Conservation (phyloP, 64 coral and sea anemone species). For the Montipora capricornis region DNA sequence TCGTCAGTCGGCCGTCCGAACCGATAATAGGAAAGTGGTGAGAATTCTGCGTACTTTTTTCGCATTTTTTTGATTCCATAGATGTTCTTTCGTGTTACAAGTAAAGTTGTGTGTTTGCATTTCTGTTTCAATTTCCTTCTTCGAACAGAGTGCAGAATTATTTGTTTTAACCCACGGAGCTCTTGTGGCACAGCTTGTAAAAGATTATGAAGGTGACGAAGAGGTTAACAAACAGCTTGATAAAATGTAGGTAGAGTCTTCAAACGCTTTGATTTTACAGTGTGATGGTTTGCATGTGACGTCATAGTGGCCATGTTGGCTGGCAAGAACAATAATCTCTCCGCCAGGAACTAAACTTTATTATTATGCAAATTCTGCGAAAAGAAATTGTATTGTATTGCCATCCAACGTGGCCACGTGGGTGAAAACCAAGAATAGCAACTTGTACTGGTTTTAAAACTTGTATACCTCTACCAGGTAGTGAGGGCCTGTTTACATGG, state of each 20-base stretch:
- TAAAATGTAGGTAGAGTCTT: conserved; percentile 79
- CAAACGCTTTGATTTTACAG: too few relatives aligned
- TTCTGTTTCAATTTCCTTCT: neutral
- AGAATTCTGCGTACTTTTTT: conserved; percentile 9
- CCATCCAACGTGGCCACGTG: too few relatives aligned
- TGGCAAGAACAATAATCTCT: too few relatives aligned
- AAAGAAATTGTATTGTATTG: too few relatives aligned
- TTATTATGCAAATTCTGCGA: too few relatives aligned
- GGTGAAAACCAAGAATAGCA: too few relatives aligned
- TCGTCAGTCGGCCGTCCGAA: conserved; percentile 87
- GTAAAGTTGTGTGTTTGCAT: neutral
- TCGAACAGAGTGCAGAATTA: conserved; percentile 86
- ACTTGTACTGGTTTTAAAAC: too few relatives aligned
- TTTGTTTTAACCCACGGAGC: conserved; percentile 94
- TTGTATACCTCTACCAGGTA: too few relatives aligned
- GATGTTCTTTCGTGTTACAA: neutral
- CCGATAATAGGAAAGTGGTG: conserved; percentile 96
- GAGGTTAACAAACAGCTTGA: conserved; percentile 96
- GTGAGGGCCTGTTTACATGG: too few relatives aligned
- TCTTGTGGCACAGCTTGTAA: conserved; percentile 90
- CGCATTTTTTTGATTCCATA: neutral
- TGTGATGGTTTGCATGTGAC: too few relatives aligned
- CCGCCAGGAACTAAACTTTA: too few relatives aligned
- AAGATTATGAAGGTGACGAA: conserved; percentile 96
- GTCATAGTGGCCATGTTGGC: too few relatives aligned